Percentiles rank a stretch among this genome's conserved stretches.
Conservation (phyloP, 2,797 vertebrate species). For the Cuculus canorus region DNA sequence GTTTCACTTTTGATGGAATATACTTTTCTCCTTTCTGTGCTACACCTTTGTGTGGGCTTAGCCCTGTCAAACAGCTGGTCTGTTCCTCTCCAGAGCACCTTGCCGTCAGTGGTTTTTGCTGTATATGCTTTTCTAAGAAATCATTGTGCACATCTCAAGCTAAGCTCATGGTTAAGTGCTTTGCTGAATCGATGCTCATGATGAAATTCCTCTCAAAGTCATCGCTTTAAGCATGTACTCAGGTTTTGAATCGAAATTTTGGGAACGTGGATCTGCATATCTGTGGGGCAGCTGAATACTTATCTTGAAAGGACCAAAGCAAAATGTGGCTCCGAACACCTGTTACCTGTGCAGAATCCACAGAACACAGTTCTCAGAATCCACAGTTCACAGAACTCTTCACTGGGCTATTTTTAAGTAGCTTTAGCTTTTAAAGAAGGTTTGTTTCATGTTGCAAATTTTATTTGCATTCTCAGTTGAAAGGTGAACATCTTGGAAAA, state of each 20-base stretch:
- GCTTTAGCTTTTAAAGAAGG: not conserved
- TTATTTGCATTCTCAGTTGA: slow-evolving; percentile 26
- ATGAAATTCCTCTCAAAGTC: not conserved
- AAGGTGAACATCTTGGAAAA: slow-evolving; percentile 40
- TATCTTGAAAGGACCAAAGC: not conserved
- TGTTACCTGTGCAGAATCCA: not conserved
- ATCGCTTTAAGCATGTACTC: not conserved
- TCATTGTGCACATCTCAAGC: not conserved
- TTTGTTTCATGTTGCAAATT: slow-evolving; percentile 25
- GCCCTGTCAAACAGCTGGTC: not conserved
- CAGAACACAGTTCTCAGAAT: not conserved
- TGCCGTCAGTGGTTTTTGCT: not conserved
- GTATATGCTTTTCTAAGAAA: not conserved
- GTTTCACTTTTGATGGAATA: not conserved
- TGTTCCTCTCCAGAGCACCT: not conserved
- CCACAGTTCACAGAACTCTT: not conserved
- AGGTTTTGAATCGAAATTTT: not conserved
- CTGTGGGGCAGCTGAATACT: not conserved
- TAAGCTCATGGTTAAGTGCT: not conserved
- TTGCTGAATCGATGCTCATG: not conserved
- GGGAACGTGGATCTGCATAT: not conserved
- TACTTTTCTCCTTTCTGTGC: not conserved
- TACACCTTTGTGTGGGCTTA: not conserved
- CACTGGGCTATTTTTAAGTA: not conserved
- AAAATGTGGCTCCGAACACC: not conserved